Evolutionary conservation across 2,888 invertebrate genomes (phyloP), one percentile per base, ranked within the genome.

Genomic region (Nasonovia ribisnigri): DNA sequence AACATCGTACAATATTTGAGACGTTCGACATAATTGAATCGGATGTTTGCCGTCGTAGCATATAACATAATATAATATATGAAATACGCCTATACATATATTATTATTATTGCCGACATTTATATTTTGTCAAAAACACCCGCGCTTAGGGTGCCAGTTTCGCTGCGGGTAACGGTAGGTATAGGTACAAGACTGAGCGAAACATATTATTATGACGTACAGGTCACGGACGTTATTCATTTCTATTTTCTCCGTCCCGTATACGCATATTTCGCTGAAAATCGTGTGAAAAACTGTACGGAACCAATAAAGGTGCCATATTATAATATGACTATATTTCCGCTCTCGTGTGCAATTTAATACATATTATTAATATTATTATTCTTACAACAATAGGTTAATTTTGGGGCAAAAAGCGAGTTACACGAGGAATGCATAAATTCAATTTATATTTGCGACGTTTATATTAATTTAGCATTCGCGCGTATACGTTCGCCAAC

Each of bases 381-480:
- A 87, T 92, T 87, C 60, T 92, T 60, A 60, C 36, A 60, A 67
- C 86, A 48, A 84, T 92, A 36, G 60, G 10, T 36, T 11, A 48
- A 87, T 92, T 36, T 92, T 87, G 36, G 36, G 16, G 87, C n/a
- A 26, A 92, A 92, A 57, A 60, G 48, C 87, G 48, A 92, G 48
- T 67, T 43, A 48, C 90, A 54, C 91, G 29, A 48, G 77, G 43
- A 92, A 77, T 88, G 77, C 77, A 77, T 88, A 54, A 88, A 88
- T 92, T 51, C 77, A 77, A 88, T 92, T 92, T 51, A 88, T 88
- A 88, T 43, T 92, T 54, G 88, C 36, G 42, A 29, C 92, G 48
- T 48, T 60, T 87, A 87, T n/a, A n/a, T n/a, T n/a, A n/a, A n/a
- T 87, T 92, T 60, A 87, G 36, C 36, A 29, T 86, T 91, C 36